A percentile compares a stretch with the other conserved stretches of the same genome.
These are phyloP conservation scores for Hetaerina titia DNA, from an alignment of 2,888 invertebrate genomes.

Conservation along the genomic window DNA sequence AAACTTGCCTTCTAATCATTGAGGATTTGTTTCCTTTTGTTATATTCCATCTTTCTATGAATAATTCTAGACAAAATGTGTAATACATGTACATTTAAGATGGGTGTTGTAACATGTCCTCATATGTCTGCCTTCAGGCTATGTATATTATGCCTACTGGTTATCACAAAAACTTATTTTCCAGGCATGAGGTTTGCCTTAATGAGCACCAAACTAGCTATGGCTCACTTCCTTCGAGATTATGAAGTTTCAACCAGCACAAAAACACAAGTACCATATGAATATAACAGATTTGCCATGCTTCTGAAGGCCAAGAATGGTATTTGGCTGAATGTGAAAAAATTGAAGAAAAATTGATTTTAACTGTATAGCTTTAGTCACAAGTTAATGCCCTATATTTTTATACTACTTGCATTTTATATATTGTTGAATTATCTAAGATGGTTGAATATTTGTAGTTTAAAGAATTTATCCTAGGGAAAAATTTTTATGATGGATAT, in stretches of 20 bases:
- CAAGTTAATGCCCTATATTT: not conserved
- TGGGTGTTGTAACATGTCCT: too few relatives aligned
- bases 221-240: constrained; percentile 78
- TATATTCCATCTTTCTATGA: not conserved
- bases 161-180: constrained; percentile 71
- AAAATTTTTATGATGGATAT: not conserved
- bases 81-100: not conserved
- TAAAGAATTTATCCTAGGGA: not conserved
- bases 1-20: too few relatives aligned
- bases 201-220: constrained; percentile 78
- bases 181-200: constrained; percentile 80
- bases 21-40: too few relatives aligned
- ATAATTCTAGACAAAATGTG: not conserved
- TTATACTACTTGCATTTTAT: not conserved
- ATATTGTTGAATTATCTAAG: not conserved
- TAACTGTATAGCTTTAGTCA: not conserved
- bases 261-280: constrained; percentile 77
- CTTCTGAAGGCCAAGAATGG: constrained; percentile 77
- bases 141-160: too few relatives aligned
- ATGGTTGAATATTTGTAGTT: not conserved
- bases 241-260: constrained; percentile 77
- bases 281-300: constrained; percentile 76
- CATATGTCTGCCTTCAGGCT: too few relatives aligned
- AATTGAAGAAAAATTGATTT: constrained; percentile 29
- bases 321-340: constrained; percentile 76